phyloP scores from a whole-genome alignment of 2,888 invertebrate genomes.

The Argyresthia goedartella region DNA sequence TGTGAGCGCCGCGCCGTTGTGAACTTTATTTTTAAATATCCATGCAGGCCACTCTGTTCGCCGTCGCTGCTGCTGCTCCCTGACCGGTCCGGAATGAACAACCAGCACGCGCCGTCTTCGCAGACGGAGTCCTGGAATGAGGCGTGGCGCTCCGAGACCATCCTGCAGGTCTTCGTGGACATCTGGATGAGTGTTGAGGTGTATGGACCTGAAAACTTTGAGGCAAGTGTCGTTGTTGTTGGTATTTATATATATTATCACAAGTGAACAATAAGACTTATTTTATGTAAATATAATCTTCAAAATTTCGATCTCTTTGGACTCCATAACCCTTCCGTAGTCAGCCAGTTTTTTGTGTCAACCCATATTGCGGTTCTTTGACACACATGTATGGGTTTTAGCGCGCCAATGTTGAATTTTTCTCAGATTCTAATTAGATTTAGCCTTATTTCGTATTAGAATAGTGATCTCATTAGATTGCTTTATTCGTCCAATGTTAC shows the following conservation, averaged over 20 bases:
- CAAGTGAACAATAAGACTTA: background rate
- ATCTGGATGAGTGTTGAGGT: slow-evolving; percentile 79
- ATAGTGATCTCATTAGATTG: too few species aligned
- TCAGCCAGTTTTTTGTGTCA: too few species aligned
- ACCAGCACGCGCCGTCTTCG: slow-evolving; percentile 53
- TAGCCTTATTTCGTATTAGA: too few species aligned
- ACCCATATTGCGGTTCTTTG: too few species aligned
- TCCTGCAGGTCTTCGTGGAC: slow-evolving; percentile 85
- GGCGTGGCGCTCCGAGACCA: slow-evolving; percentile 88
- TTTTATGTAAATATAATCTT: background rate
- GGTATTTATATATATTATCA: background rate
- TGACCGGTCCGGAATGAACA: slow-evolving; percentile 51
- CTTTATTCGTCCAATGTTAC: too few species aligned
- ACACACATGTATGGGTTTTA: too few species aligned
- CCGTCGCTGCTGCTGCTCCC: slow-evolving; percentile 54
- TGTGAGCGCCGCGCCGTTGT: too few species aligned
- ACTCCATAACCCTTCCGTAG: too few species aligned
- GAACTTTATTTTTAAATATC: too few species aligned
- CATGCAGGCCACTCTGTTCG: slow-evolving; percentile 48
- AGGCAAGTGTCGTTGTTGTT: slow-evolving; percentile 24
- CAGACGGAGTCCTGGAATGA: slow-evolving; percentile 77
- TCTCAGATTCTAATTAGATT: too few species aligned
- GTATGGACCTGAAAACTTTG: slow-evolving; percentile 44
- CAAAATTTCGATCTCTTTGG: background rate
- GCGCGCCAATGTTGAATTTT: too few species aligned